Evolutionary conservation across 2,888 invertebrate species (phyloP), one percentile per base, ranked within the genome.

Genomic region (Tridacna crocea): DNA sequence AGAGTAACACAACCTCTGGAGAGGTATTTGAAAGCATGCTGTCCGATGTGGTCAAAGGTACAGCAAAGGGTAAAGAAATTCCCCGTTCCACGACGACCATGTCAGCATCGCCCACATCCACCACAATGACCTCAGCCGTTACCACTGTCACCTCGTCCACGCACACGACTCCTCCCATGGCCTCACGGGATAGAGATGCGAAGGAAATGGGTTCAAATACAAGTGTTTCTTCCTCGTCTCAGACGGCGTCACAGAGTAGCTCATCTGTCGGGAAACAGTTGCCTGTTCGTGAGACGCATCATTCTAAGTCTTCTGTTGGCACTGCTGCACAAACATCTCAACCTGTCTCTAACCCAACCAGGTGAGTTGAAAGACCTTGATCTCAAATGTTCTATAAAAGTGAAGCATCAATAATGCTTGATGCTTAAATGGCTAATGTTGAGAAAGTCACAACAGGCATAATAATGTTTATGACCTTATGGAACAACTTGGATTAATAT

Each of bases 41-140:
- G 91, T 96, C 97, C 17, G 97, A 97, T 94, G 97, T 97, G 65
- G 97, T 97, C 72, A 97, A 97, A 91, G 97, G 97, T 79, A 96
- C 96, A 61, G 96, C 96, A 74, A 96, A 96, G 93, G 70, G 70
- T 17, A 70, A 70, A 26, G 70, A 70, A 26, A 48, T 70, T 51
- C 70, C 70, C 22, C 70, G 70, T n/a, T 51, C 70, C 8, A 70
- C 70, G 0, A 70, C 51, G 24, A 70, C 51, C 24, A 8, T 70
- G 22, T 51, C 70, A 24, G 46, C 61, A 22, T 61, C 74, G 11
- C 48, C 74, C 3, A 79, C 75, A 36, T 74, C 77, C 17, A 80
- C 82, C 61, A 77, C 80, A 26, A 68, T 72, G 48, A 75, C 79
- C 17, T 79, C 82, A 72, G 58, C 75, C 61, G 70, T 68, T 61